These are phyloP conservation scores for Capitulum mitella DNA, from an alignment of 2,888 invertebrate species.

Conservation along the genomic window DNA sequence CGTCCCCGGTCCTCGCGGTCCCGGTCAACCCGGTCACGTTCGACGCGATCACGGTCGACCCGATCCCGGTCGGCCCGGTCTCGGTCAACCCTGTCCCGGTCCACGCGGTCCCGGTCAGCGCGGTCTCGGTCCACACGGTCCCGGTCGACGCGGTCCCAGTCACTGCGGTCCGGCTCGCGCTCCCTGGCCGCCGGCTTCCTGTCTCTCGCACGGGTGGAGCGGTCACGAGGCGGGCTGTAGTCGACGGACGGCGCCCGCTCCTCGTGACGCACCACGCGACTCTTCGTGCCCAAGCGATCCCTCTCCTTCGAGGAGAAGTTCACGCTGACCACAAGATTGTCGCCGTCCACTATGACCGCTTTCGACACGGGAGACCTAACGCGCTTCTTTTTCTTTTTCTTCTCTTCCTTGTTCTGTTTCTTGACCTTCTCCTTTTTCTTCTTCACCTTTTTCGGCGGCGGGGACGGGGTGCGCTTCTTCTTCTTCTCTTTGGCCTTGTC, in stretches of 20 bases:
- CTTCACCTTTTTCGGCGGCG: neutral
- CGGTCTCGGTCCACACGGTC: neutral
- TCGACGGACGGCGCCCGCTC: constrained; percentile 29
- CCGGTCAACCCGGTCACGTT: too few relatives aligned
- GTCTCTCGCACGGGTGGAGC: constrained; percentile 26
- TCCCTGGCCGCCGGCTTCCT: constrained; percentile 27
- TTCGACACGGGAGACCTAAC: neutral
- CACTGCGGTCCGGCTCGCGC: constrained; percentile 32
- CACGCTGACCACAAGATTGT: constrained; percentile 1
- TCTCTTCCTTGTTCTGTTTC: neutral
- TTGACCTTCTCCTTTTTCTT: neutral
- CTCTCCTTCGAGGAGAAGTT: neutral
- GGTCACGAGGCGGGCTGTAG: constrained; percentile 31
- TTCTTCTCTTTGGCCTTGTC: constrained; percentile 10
- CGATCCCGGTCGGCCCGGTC: too few relatives aligned
- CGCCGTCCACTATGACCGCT: neutral
- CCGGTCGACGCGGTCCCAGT: constrained; percentile 28
- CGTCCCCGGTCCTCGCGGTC: too few relatives aligned
- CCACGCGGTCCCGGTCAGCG: constrained; percentile 28
- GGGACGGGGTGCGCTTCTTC: neutral
- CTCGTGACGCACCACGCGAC: neutral
- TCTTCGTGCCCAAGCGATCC: neutral
- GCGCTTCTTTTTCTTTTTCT: neutral
- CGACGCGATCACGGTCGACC: too few relatives aligned
- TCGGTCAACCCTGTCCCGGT: too few relatives aligned